phyloP scores from a whole-genome alignment of 2,113 vertebrate genomes.

The Mystacornis crossleyi region DNA sequence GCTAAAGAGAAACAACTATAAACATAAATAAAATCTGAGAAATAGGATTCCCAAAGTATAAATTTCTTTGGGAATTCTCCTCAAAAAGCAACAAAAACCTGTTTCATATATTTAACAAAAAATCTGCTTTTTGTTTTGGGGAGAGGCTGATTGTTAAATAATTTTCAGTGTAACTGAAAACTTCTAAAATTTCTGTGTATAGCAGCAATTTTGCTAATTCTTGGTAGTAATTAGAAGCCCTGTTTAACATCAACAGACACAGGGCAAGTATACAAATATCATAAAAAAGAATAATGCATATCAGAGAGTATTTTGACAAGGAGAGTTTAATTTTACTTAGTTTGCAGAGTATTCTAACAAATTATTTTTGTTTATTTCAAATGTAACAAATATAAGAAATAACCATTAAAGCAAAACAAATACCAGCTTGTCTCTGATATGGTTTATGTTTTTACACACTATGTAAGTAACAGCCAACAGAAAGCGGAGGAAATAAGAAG shows the following conservation, averaged over 20 bases:
- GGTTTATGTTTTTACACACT: not conserved
- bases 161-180: not conserved
- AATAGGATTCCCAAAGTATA: not conserved
- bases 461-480: not conserved
- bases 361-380: not conserved
- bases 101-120: not conserved
- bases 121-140: not conserved
- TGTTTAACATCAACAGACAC: conserved; percentile 6
- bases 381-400: not conserved
- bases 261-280: not conserved
- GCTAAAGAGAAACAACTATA: not conserved
- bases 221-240: not conserved
- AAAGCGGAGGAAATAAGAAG: not conserved
- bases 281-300: not conserved
- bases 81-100: not conserved
- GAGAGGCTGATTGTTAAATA: not conserved
- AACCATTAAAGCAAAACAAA: not conserved
- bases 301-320: not conserved
- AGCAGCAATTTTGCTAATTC: not conserved
- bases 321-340: not conserved
- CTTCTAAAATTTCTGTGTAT: not conserved
- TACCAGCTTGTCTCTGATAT: not conserved
- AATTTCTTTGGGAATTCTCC: not conserved
- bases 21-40: not conserved
- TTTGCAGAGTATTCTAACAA: not conserved